These are phyloP conservation scores for Bombylius major DNA, from an alignment of 2,888 invertebrate genomes.

Conservation along the genomic window DNA sequence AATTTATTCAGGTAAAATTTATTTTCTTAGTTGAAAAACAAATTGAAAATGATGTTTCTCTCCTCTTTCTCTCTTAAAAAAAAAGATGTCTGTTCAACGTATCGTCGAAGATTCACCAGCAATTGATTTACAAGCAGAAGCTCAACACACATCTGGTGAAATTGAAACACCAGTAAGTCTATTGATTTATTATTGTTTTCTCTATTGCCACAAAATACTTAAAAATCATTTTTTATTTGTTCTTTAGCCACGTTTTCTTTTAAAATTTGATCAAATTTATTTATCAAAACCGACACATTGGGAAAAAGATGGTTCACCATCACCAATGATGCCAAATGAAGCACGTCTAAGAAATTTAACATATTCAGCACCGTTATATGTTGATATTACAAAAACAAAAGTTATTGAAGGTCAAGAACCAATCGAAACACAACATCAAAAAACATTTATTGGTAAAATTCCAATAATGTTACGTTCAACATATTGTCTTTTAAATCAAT, in stretches of 20 bases:
- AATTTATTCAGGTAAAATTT: constrained; percentile 71
- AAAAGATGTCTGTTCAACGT: constrained; percentile 89
- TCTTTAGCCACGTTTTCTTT: constrained; percentile 61
- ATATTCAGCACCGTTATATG: constrained; percentile 96
- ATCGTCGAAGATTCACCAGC: constrained; percentile 99
- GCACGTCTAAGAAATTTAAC: constrained; percentile 93
- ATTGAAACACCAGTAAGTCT: constrained; percentile 62
- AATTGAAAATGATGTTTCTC: not conserved
- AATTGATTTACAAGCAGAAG: constrained; percentile 94
- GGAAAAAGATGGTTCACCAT: constrained; percentile 99
- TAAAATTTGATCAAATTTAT: constrained; percentile 99
- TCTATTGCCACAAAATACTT: not conserved
- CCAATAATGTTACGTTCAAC: constrained; percentile 98
- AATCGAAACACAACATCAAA: constrained; percentile 67
- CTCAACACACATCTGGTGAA: constrained; percentile 89
- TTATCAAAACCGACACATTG: constrained; percentile 99
- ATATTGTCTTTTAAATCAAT: constrained; percentile 85
- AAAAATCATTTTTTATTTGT: not conserved
- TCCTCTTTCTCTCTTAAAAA: not conserved
- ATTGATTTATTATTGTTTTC: not conserved
- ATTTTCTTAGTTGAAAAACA: not conserved
- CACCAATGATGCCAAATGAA: constrained; percentile 99
- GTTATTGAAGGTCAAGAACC: constrained; percentile 84
- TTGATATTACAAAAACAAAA: constrained; percentile 96
- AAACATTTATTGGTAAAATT: constrained; percentile 76